These are phyloP conservation scores for Dipus sagitta DNA, from an alignment of 2,797 vertebrate species.

Conservation along the genomic window DNA sequence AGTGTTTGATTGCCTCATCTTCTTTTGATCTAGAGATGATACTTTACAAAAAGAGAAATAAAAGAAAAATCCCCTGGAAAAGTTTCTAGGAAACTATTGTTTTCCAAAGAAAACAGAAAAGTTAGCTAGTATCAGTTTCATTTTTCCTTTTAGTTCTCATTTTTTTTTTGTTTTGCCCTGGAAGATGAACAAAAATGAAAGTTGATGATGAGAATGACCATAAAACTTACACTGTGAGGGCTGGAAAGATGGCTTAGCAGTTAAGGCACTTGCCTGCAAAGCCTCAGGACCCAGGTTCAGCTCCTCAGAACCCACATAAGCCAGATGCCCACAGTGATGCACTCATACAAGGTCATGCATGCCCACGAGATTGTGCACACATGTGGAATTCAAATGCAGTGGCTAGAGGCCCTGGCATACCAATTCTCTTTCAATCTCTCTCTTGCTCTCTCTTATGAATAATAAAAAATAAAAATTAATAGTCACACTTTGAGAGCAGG, in stretches of 20 bases:
- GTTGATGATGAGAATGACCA: not conserved
- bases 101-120: not conserved
- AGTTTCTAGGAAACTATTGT: not conserved
- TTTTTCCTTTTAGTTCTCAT: not conserved
- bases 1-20: not conserved
- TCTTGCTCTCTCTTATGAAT: too few species aligned
- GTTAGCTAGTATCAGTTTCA: not conserved
- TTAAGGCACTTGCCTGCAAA: too few species aligned
- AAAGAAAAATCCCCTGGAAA: not conserved
- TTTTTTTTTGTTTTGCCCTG: not conserved
- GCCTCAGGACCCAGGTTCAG: too few species aligned
- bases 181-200: not conserved
- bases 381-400: too few species aligned
- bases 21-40: not conserved
- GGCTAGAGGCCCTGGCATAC: too few species aligned
- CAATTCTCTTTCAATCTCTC: too few species aligned
- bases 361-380: too few species aligned
- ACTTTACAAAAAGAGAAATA: not conserved
- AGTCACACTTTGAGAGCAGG: not conserved
- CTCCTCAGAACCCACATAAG: too few species aligned
- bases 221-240: not conserved
- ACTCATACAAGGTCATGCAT: too few species aligned
- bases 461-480: too few species aligned
- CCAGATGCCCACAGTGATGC: too few species aligned
- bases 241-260: too few species aligned